Percentiles rank a stretch among this genome's conserved stretches.
Evolutionary conservation across 2,113 vertebrate genomes (phyloP).

Genomic region (Labeo catla): DNA sequence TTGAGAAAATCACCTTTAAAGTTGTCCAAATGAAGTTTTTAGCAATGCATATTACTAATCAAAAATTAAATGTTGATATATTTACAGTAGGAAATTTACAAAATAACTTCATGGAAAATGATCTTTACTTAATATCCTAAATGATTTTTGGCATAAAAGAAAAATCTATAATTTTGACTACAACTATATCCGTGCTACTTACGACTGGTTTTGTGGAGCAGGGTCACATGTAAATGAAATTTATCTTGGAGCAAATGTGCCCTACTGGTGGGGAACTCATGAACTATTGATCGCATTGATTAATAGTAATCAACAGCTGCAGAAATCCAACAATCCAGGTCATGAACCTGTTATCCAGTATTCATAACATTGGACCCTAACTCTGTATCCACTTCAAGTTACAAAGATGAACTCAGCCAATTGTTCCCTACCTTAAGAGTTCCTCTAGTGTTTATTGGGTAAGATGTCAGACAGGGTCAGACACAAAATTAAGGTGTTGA

Average conservation of each 20-base stretch:
- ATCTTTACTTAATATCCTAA: too few relatives aligned
- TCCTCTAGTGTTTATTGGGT: constrained; percentile 19
- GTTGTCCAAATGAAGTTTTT: too few relatives aligned
- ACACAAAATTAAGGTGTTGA: constrained; percentile 30
- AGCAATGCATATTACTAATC: too few relatives aligned
- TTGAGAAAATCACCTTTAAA: too few relatives aligned
- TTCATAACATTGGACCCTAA: neutral
- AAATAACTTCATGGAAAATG: too few relatives aligned
- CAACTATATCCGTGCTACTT: too few relatives aligned
- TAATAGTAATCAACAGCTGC: neutral
- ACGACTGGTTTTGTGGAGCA: too few relatives aligned
- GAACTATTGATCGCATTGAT: neutral
- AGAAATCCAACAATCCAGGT: neutral
- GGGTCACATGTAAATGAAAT: neutral
- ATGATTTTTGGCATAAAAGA: too few relatives aligned
- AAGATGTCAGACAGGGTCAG: constrained; percentile 13
- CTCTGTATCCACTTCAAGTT: neutral
- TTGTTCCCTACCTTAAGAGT: constrained; percentile 11
- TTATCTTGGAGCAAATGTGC: neutral
- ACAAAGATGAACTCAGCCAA: constrained; percentile 18
- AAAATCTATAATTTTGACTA: too few relatives aligned
- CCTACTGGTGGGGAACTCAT: neutral
- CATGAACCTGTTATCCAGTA: neutral
- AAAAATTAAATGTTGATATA: too few relatives aligned
- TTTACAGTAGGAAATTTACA: too few relatives aligned